Base-by-base conservation (phyloP, 2,797 vertebrate genomes). In the Syngnathus acus region DNA sequence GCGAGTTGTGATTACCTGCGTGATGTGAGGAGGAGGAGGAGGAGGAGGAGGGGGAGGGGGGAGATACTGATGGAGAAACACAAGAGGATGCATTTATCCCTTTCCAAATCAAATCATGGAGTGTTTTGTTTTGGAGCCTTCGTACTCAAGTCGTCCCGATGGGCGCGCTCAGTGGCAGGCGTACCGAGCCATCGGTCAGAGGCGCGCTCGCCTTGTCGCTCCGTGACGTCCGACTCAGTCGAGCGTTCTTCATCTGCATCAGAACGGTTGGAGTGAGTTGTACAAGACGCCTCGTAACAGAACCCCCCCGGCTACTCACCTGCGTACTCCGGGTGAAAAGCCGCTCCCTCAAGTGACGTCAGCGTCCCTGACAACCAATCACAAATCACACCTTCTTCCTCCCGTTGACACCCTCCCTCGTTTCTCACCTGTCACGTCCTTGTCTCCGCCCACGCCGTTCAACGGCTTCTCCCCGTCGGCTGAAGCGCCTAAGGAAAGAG, bases 401-500 rank as follows among this genome's bases (percentile, higher is more conserved):
- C 21, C n/a, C 50, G 10, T 16, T 55, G 55, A 32, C 26, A 32
- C 54, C 45, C 53, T 65, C 38, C 54, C 61, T 48, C 59, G 37
- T n/a, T 4, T 10, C 71, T 72, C 48, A 90, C 90, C 91, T 81
- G 84, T 64, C 2, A 86, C 77, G 66, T 76, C 78, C 43, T 73
- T 62, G 14, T 21, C 66, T 58, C 76, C 78, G 10, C 80, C 70
- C 65, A 80, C 87, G 69, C 84, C 89, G 8, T 80, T 86, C 26
- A 90, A 61, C 9, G 87, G 85, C 69, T 92, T 92, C 53, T 91
- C 87, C 57, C 87, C 88, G 2, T 92, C 90, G 39, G 86, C 91
- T 92, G 79, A 43, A 64, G 64, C 38, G 9, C 37, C 13, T 65
- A 16, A 38, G 19, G 5, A 4, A n/a, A 53, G 4, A 5, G 9